Percentiles rank a stretch among this genome's conserved stretches.
Conservation (phyloP, 2,888 invertebrate genomes). For the Phengaris arion region DNA sequence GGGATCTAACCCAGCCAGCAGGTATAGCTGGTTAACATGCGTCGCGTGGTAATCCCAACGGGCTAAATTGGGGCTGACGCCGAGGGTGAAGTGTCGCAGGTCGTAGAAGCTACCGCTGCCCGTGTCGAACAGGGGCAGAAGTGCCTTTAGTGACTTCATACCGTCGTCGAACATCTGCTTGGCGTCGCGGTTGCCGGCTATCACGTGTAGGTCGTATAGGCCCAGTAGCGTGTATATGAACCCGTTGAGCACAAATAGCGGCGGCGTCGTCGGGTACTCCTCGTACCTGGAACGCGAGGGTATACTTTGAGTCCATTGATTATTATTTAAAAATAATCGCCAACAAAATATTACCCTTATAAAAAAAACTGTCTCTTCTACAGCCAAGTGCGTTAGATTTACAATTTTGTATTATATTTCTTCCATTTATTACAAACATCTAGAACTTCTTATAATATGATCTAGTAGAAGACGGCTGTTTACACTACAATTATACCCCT, state of each 20-base stretch:
- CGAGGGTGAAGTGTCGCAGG: constrained; percentile 93
- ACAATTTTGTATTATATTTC: too few relatives aligned
- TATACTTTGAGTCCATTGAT: not conserved
- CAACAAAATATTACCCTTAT: too few relatives aligned
- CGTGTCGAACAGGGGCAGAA: constrained; percentile 95
- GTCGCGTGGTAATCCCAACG: constrained; percentile 99
- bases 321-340: too few relatives aligned
- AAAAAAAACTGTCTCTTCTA: too few relatives aligned
- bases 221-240: constrained; percentile 98
- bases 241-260: constrained; percentile 97
- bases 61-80: constrained; percentile 95
- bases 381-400: too few relatives aligned
- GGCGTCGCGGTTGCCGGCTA: constrained; percentile 86
- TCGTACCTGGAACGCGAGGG: constrained; percentile 86
- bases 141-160: constrained; percentile 90
- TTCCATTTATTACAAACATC: too few relatives aligned
- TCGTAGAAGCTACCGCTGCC: constrained; percentile 98
- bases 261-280: constrained; percentile 97
- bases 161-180: constrained; percentile 89
- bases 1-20: constrained; percentile 90
- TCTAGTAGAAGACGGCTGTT: too few relatives aligned
- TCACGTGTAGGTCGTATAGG: constrained; percentile 94
- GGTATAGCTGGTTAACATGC: constrained; percentile 96
- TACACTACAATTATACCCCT: too few relatives aligned
- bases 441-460: too few relatives aligned